Conservation (phyloP, 2,888 invertebrate genomes). For the Abrostola tripartita region DNA sequence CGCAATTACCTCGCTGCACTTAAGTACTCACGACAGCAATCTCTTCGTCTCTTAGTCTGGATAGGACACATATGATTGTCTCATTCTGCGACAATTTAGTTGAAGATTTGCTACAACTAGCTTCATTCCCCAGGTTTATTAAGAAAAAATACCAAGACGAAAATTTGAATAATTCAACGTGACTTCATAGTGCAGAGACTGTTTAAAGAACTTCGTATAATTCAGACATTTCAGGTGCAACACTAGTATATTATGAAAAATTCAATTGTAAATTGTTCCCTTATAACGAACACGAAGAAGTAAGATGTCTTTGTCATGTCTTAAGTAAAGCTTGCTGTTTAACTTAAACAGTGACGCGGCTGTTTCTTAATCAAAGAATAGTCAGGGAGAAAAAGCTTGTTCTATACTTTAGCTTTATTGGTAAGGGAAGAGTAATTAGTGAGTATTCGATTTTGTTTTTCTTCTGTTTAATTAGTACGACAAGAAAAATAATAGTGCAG, state of each 20-base stretch:
- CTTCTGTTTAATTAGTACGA: too few species aligned
- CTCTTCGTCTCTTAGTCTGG: conserved; percentile 6
- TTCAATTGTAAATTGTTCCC: conserved; percentile 49
- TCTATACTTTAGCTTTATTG: conserved; percentile 9
- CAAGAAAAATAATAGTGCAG: too few species aligned
- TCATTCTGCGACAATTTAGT: conserved; percentile 24
- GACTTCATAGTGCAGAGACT: conserved; percentile 63
- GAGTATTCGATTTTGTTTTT: background rate
- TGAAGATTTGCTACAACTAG: conserved; percentile 31
- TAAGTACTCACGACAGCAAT: conserved; percentile 16
- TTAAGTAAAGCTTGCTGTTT: conserved; percentile 28
- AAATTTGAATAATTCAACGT: conserved; percentile 68
- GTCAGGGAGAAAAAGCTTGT: conserved; percentile 31
- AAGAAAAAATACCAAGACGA: conserved; percentile 62
- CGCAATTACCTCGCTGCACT: conserved; percentile 15
- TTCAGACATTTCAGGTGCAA: conserved; percentile 61
- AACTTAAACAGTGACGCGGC: conserved; percentile 44
- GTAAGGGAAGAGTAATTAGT: background rate
- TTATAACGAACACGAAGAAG: conserved; percentile 23
- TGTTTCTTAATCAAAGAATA: conserved; percentile 29
- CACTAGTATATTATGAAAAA: conserved; percentile 46
- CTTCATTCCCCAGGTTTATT: conserved; percentile 55
- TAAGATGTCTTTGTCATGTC: conserved; percentile 38
- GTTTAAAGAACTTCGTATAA: conserved; percentile 68
- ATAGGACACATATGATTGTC: conserved; percentile 25